Evolutionary conservation across 2,888 invertebrate genomes (phyloP).

Genomic region (Catocala sponsa): DNA sequence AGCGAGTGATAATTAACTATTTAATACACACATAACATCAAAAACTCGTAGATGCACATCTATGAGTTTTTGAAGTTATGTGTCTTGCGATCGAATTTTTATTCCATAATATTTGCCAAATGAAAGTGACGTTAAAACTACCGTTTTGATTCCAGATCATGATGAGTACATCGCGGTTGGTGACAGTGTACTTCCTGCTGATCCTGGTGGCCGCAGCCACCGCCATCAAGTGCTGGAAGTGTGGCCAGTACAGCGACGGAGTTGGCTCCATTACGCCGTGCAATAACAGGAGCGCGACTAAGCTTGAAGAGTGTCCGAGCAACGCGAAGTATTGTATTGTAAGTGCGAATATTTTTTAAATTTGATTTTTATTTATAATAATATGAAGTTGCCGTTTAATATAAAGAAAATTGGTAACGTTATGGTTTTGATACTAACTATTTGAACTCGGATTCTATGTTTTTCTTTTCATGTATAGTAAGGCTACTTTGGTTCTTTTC

Average conservation of each 20-base stretch:
- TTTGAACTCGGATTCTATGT: too few species aligned
- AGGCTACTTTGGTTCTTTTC: too few species aligned
- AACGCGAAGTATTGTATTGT: constrained; percentile 92
- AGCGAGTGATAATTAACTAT: too few species aligned
- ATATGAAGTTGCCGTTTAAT: too few species aligned
- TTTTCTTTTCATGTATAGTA: too few species aligned
- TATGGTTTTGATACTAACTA: too few species aligned
- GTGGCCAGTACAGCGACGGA: constrained; percentile 95
- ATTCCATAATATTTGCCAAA: too few species aligned
- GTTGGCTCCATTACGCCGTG: constrained; percentile 95
- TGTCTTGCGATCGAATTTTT: too few species aligned
- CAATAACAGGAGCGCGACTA: constrained; percentile 92
- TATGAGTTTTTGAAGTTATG: too few species aligned
- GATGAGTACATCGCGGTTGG: constrained; percentile 57
- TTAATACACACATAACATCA: too few species aligned
- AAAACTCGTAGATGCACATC: too few species aligned
- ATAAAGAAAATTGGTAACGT: too few species aligned
- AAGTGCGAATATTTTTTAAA: constrained; percentile 76
- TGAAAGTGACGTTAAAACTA: not conserved
- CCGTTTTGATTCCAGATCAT: constrained; percentile 56
- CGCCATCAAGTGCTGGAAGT: constrained; percentile 91
- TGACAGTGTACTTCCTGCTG: constrained; percentile 58
- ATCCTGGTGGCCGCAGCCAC: constrained; percentile 57
- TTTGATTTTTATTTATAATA: constrained; percentile 6
- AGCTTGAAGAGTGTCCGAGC: constrained; percentile 91